A percentile compares a stretch with the other conserved stretches of the same genome.
These are phyloP conservation scores for Phania funesta DNA, from an alignment of 2,888 invertebrate genomes.

Conservation along the genomic window DNA sequence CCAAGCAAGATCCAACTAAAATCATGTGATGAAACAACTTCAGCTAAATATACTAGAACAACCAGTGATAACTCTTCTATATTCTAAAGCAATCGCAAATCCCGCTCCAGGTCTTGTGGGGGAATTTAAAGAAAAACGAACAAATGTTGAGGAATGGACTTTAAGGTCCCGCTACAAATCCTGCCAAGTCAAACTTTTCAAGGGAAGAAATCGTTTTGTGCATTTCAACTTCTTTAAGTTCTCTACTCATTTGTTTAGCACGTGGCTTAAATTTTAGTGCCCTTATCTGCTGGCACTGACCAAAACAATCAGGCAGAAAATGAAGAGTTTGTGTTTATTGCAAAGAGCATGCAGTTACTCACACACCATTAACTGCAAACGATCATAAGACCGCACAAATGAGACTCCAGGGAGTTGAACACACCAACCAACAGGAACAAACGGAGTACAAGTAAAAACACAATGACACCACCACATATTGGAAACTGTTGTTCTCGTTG, in stretches of 20 bases:
- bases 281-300: constrained; percentile 39
- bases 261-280: neutral
- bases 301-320: constrained; percentile 42
- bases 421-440: neutral
- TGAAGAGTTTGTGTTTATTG: constrained; percentile 47
- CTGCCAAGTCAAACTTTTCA: too few species aligned
- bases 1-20: too few species aligned
- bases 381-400: constrained; percentile 66
- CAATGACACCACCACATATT: constrained; percentile 39
- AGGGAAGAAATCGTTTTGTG: neutral
- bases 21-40: too few species aligned
- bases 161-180: too few species aligned
- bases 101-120: too few species aligned
- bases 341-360: constrained; percentile 59
- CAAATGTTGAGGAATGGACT: too few species aligned
- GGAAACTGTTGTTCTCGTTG: constrained; percentile 18
- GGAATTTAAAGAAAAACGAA: too few species aligned
- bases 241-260: neutral
- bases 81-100: too few species aligned
- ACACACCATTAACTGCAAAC: constrained; percentile 60
- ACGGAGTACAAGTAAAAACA: constrained; percentile 22
- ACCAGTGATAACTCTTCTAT: too few species aligned
- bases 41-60: too few species aligned
- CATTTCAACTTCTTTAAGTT: neutral
- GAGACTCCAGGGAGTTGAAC: constrained; percentile 61